Base-by-base conservation (phyloP, 2,888 invertebrate genomes). In the Eristalinus aeneus region DNA sequence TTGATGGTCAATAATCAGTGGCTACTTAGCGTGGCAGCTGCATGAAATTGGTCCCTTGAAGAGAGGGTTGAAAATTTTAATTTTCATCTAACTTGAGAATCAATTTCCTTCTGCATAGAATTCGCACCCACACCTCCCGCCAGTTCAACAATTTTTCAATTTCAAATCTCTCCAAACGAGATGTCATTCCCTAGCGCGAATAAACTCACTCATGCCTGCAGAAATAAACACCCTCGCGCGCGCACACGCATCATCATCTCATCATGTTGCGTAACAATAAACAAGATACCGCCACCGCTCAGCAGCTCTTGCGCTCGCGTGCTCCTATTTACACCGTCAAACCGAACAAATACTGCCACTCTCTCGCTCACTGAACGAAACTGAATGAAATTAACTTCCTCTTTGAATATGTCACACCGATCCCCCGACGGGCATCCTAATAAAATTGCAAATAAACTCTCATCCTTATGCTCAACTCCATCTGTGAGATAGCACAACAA, bases 371-470 rank as follows among this genome's bases (percentile, higher is more conserved):
- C 36, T 22, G 11, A n/a, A 34, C 36, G n/a, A 68, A 68, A 34
- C 56, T 34, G 34, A 68, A 56, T 68, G n/a, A 56, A 68, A 56
- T 56, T n/a, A 68, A 56, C 68, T 56, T 68, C 56, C 56, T 20
- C 56, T 71, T 71, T 69, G 58, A 58, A 58, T 16, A 34, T 58
- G 36, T 69, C 58, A 53, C n/a, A 8, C 22, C 68, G 6, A 6
- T 34, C 34, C n/a, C 1, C 16, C 61, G 16, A 27, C 72, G 27
- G 27, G 27, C 27, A 27, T 27, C 5, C 61, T 54, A 53, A 64
- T 64, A 73, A 73, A 61, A 61, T 72, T 53, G 27, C 61, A 71
- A 60, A 73, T 46, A 63, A 60, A 61, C 53, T 53, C 34, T 20
- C 22, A 34, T 36, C 63, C 56, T 34, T 65, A 32, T 23, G 27